Base-by-base conservation (phyloP, 1,140 invertebrate species). In the Lethrus apterus region DNA sequence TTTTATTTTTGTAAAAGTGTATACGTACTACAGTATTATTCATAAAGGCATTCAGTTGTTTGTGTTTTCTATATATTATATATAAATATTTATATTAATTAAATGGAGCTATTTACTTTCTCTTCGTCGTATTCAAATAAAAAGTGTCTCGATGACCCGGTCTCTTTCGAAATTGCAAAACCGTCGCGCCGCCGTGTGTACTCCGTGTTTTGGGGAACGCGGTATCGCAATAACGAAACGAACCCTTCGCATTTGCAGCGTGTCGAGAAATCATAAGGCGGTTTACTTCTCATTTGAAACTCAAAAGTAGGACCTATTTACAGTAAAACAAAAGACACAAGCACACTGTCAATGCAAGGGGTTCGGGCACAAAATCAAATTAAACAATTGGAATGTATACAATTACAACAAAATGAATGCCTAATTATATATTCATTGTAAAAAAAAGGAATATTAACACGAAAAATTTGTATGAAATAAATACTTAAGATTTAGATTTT, bases 1-100 rank as follows among this genome's bases (percentile, higher is more conserved):
- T 42, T n/a, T 29, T 51, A 57, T 19, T 58, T 62, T 60, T 65
- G 63, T 65, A 65, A 65, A 65, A 65, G 63, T 65, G 59, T 60
- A 63, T 65, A 65, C 59, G 54, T 60, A 43, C 63, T 64, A 64
- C 62, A 58, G 55, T 64, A 62, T 62, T 63, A 60, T 62, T 63
- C 55, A 55, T 57, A 63, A 64, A 64, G 62, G 62, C 62, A 64
- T 60, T 64, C 60, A 59, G 57, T 64, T 64, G 59, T 64, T 64
- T 64, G 59, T 63, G 62, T 38, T 57, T 44, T 43, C 40, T 48
- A 48, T 43, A 32, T 32, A 46, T 51, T 55, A 50, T 60, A 55
- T 57, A 52, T 54, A 48, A 46, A 53, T 55, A 50, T 55, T 52
- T 61, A 61, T 59, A 62, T 62, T 60, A 62, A 62, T 62, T 51